Evolutionary conservation across 2,113 vertebrate species (phyloP), one percentile per base, ranked within the genome.

Genomic region (Spilogale gracilis): DNA sequence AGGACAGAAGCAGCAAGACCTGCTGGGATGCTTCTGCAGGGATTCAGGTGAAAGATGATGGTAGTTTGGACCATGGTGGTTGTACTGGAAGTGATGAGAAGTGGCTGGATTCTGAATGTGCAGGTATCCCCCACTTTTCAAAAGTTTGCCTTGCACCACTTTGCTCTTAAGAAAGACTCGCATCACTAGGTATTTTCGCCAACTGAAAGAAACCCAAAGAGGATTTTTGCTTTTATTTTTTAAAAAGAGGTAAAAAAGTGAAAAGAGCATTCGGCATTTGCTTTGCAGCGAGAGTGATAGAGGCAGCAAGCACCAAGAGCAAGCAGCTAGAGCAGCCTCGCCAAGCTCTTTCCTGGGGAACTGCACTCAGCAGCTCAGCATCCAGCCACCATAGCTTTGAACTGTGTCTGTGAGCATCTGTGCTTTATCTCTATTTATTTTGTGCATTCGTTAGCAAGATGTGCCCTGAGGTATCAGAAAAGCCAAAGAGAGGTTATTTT

Each of bases 21-120:
- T 38, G 32, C 71, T 50, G 92, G 38, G 87, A 84, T 0, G 32
- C 56, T 80, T 61, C 63, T 90, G 50, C 56, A 74, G 32, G 84
- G 54, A 82, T 88, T 20, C 20, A 69, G 11, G 8, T 48, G 43
- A 97, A 48, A 69, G 60, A 58, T 58, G 54, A 56, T 21, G 71
- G 67, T 84, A 27, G 23, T 16, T 81, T 97, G 82, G 74, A 93
- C 63, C 6, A 45, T 27, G 23, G 30, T 48, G 16, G 48, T 84
- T 85, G 58, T 38, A 76, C 32, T 63, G 74, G 45, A 67, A 13
- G 58, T 87, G 65, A 93, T 71, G 21, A 86, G 78, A 97, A 95
- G 79, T 63, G n/a, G 23, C 63, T 83, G 38, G n/a, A 65, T 84
- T 97, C 69, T 80, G 23, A 20, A 30, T 79, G 25, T 79, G 69